Evolutionary conservation across 2,113 vertebrate species (phyloP).

Genomic region (Diadophis punctatus): DNA sequence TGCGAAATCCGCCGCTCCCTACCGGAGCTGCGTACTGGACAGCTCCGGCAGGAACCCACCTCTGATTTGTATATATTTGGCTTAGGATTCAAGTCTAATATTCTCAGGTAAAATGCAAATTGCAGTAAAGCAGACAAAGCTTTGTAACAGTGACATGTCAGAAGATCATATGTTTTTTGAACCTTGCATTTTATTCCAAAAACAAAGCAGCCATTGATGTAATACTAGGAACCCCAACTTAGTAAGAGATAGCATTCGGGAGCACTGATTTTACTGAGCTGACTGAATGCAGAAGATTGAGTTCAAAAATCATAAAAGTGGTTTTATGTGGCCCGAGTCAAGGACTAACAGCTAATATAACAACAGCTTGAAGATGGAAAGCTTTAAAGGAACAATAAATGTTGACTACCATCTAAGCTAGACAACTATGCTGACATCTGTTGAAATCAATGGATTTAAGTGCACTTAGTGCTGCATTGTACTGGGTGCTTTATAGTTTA

Average conservation of each 20-base stretch:
- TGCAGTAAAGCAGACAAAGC: not conserved
- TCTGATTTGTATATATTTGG: no score
- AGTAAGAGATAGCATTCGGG: not conserved
- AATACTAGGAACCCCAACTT: not conserved
- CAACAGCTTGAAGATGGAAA: not conserved
- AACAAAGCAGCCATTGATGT: not conserved
- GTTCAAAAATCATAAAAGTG: not conserved
- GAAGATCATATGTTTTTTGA: not conserved
- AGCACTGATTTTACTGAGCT: not conserved
- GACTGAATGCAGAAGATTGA: not conserved
- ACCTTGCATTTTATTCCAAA: not conserved
- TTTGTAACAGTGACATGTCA: not conserved
- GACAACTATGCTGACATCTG: not conserved
- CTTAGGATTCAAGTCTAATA: not conserved
- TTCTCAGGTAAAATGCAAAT: not conserved
- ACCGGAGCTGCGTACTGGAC: no score
- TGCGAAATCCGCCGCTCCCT: no score
- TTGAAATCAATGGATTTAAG: constrained; percentile 8
- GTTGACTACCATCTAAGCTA: not conserved
- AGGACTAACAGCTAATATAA: not conserved
- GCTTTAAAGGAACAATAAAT: not conserved
- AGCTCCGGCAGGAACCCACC: no score
- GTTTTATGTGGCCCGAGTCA: not conserved
- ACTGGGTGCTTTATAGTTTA: not conserved
- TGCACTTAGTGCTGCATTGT: not conserved